These are phyloP conservation scores for Sciurus carolinensis DNA, from an alignment of 2,797 vertebrate genomes.

Conservation along the genomic window DNA sequence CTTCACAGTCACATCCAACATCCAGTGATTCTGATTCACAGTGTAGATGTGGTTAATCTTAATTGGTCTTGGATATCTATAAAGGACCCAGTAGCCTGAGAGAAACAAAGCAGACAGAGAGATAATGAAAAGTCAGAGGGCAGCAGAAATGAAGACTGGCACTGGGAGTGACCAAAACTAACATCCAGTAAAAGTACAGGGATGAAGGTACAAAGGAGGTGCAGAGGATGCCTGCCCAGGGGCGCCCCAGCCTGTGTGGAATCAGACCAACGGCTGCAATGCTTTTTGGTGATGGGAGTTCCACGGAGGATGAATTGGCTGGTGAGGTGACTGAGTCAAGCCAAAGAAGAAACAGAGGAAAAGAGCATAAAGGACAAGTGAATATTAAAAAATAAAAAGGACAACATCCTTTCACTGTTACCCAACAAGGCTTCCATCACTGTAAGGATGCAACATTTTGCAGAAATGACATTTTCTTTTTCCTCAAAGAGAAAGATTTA, in stretches of 20 bases:
- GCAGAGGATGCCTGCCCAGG: too few relatives aligned
- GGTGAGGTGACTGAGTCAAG: not conserved
- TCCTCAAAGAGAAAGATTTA: constrained; percentile 15
- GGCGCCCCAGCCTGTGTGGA: too few relatives aligned
- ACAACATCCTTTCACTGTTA: not conserved
- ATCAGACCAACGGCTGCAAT: not conserved
- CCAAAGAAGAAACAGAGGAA: not conserved
- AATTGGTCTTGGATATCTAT: not conserved
- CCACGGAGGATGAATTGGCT: not conserved
- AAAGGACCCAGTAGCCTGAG: constrained; percentile 39
- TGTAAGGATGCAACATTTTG: not conserved
- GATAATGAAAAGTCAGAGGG: not conserved
- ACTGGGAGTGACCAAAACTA: not conserved
- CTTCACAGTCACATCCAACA: constrained; percentile 5
- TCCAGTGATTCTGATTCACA: not conserved
- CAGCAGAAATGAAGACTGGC: not conserved
- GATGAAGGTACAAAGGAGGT: not conserved
- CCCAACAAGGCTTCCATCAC: not conserved
- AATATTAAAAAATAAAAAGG: not conserved
- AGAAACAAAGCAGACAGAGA: constrained; percentile 42
- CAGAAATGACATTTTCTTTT: not conserved
- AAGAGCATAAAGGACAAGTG: not conserved
- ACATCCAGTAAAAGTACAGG: not conserved
- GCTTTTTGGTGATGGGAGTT: not conserved
- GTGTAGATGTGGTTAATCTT: not conserved